phyloP scores from a whole-genome alignment of 2,888 invertebrate genomes.

The Erebia ligea region DNA sequence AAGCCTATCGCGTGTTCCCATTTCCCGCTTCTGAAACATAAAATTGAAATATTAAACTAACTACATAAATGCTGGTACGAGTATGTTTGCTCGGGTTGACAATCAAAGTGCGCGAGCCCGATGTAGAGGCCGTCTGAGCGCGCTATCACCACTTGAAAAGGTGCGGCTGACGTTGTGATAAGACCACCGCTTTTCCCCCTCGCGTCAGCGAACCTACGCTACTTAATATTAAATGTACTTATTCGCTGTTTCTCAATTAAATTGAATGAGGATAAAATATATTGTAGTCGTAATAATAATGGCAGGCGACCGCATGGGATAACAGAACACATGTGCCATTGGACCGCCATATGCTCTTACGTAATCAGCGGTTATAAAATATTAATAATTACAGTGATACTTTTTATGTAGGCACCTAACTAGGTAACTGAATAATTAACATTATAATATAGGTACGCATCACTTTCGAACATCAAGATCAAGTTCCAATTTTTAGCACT shows the following conservation, averaged over 20 bases:
- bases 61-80: neutral
- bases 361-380: slow-evolving; percentile 52
- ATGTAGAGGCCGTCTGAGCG: slow-evolving; percentile 58
- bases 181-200: slow-evolving; percentile 77
- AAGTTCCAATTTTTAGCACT: slow-evolving; percentile 23
- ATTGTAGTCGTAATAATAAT: slow-evolving; percentile 37
- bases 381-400: slow-evolving; percentile 42
- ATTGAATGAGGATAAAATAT: slow-evolving; percentile 54
- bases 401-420: slow-evolving; percentile 16
- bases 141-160: slow-evolving; percentile 78
- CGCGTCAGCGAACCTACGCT: slow-evolving; percentile 68
- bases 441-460: slow-evolving; percentile 20
- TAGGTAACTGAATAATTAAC: neutral
- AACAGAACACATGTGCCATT: slow-evolving; percentile 68
- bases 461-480: slow-evolving; percentile 1
- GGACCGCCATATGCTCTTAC: slow-evolving; percentile 53
- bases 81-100: slow-evolving; percentile 64
- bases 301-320: slow-evolving; percentile 53
- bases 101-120: slow-evolving; percentile 64
- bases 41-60: neutral
- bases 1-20: slow-evolving; percentile 52
- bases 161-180: slow-evolving; percentile 80
- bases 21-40: slow-evolving; percentile 55
- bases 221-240: slow-evolving; percentile 60
- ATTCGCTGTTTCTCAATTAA: slow-evolving; percentile 51